Evolutionary conservation across 1,140 invertebrate genomes (phyloP).

Genomic region (Thaumetopoea pityocampa): DNA sequence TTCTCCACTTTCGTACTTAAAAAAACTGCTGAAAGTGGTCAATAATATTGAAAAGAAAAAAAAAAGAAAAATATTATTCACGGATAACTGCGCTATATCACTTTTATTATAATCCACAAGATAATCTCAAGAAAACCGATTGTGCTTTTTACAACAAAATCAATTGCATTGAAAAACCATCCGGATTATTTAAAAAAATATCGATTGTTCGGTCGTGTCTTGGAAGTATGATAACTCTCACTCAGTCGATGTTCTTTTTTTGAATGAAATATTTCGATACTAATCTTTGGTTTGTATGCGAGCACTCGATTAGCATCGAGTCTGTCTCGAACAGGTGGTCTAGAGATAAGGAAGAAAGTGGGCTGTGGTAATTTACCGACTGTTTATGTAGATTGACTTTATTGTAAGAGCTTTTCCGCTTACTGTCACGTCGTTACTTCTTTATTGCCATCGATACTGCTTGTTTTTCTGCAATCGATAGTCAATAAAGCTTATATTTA

Average conservation of each 20-base stretch:
- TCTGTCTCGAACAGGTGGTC: conserved; percentile 30
- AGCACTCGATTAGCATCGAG: conserved; percentile 21
- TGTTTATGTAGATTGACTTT: conserved; percentile 37
- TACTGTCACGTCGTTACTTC: conserved; percentile 3
- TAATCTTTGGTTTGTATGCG: conserved; percentile 17
- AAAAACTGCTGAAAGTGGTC: too few relatives aligned
- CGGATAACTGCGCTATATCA: too few relatives aligned
- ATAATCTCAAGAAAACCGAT: too few relatives aligned
- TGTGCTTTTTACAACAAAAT: too few relatives aligned
- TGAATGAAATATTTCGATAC: conserved; percentile 12
- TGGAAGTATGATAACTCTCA: not conserved
- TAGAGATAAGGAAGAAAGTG: conserved; percentile 31
- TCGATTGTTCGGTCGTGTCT: not conserved
- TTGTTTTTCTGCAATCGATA: conserved; percentile 2
- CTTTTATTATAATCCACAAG: too few relatives aligned
- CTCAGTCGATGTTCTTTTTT: not conserved
- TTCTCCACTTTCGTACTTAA: too few relatives aligned
- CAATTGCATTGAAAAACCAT: too few relatives aligned
- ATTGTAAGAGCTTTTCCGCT: conserved; percentile 6
- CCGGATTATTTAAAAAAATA: too few relatives aligned
- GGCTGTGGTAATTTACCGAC: conserved; percentile 31
- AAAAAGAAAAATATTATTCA: too few relatives aligned
- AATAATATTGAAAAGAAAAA: too few relatives aligned
- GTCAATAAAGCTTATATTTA: too few relatives aligned
- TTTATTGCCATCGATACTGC: not conserved